These are phyloP conservation scores for Sebastes itinus DNA, from an alignment of 2,797 vertebrate genomes.

Conservation along the genomic window DNA sequence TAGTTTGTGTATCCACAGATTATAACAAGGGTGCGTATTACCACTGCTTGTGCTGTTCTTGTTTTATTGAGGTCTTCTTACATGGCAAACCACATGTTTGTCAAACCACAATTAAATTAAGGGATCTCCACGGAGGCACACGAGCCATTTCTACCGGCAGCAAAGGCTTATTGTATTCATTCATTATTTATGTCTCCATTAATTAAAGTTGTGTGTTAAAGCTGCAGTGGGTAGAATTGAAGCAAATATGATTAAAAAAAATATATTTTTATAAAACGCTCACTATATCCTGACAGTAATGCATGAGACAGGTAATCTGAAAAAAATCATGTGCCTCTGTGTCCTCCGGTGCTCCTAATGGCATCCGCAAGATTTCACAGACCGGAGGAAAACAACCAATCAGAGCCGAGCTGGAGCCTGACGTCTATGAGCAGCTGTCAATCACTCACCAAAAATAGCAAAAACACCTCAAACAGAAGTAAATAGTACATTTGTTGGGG, in stretches of 20 bases:
- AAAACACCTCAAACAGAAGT: background rate
- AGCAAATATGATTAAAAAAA: no score
- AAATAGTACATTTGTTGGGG: no score
- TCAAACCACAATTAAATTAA: background rate
- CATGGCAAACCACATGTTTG: background rate
- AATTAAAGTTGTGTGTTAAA: background rate
- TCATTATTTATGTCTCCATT: background rate
- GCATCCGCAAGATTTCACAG: no score
- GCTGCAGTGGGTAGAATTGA: no score
- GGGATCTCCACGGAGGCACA: background rate
- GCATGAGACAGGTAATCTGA: no score
- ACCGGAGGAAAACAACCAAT: no score
- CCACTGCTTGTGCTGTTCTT: background rate
- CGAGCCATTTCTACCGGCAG: background rate
- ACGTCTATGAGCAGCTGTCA: no score
- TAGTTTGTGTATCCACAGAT: background rate
- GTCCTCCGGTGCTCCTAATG: no score
- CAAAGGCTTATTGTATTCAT: background rate
- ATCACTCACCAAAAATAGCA: background rate
- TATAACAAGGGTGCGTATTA: background rate
- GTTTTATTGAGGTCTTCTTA: background rate
- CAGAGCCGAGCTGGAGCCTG: no score
- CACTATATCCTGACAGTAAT: no score
- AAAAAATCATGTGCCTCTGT: no score
- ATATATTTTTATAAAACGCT: no score